Evolutionary conservation across 2,888 invertebrate genomes (phyloP), one percentile per base, ranked within the genome.

Genomic region (Dasysyrphus albostriatus): DNA sequence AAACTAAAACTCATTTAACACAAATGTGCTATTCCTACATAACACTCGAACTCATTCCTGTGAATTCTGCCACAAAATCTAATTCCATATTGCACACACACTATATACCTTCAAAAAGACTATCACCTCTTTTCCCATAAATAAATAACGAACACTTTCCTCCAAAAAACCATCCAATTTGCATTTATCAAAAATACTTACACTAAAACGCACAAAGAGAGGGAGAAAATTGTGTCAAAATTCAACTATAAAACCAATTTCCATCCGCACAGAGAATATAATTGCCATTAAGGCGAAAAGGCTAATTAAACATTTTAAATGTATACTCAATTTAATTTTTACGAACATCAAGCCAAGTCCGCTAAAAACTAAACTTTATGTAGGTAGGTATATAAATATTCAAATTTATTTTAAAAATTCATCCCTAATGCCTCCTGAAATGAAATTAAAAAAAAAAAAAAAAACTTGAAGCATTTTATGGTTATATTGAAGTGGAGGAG

Each of bases 241-340:
- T 58, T 39, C 44, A 72, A 54, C 78, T 49, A 54, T 37, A 69
- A 67, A 51, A 61, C 19, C 74, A 58, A 81, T 67, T 81, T 67
- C 76, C 58, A 76, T 81, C 47, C 44, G 58, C 81, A 24, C 49
- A 37, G 24, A 51, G 32, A 61, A 56, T 70, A 59, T 67, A 85
- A 85, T 85, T 85, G 76, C 84, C 73, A 81, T 85, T 69, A 85
- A 47, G 73, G 67, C 72, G 81, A 81, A 77, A 58, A 44, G 84
- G 54, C 84, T 83, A 83, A 83, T 83, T 83, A 75, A 79, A 83
- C 79, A 70, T 79, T 75, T 79, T 79, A 73, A 73, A 78, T 79
- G 69, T 49, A 61, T 19, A 69, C 61, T 59, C 73, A 73, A 83
- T 78, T 78, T 72, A 67, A 83, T 83, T 73, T 61, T 34, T 14